These are phyloP conservation scores for Thunnus maccoyii DNA, from an alignment of 2,113 vertebrate genomes.

Conservation along the genomic window DNA sequence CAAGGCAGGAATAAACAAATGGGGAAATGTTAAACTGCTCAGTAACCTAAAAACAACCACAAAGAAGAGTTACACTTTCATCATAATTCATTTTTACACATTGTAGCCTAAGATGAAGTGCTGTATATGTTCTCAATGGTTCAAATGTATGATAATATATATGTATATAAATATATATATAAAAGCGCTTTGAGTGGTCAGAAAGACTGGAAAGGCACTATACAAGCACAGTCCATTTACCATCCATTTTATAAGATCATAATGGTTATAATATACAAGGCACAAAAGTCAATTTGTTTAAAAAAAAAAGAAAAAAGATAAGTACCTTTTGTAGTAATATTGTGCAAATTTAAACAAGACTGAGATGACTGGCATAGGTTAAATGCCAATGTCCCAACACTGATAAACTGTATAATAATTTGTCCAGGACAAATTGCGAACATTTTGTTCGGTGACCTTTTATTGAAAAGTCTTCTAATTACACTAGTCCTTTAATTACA, in stretches of 20 bases:
- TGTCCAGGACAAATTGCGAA: conserved; percentile 60
- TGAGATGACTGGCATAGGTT: conserved; percentile 6
- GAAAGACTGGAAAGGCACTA: no score
- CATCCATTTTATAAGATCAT: not conserved
- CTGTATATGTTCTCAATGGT: no score
- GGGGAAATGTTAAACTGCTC: no score
- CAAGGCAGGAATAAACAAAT: no score
- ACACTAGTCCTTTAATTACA: conserved; percentile 11
- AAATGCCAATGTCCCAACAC: conserved; percentile 14
- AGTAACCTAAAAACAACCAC: no score
- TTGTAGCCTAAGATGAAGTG: no score
- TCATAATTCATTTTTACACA: no score
- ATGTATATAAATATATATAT: no score
- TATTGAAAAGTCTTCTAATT: conserved; percentile 57
- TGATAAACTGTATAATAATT: conserved; percentile 49
- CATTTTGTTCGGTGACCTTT: conserved; percentile 57
- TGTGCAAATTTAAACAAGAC: not conserved
- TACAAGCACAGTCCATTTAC: no score
- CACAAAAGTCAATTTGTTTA: not conserved
- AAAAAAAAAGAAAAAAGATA: not conserved
- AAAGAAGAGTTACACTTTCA: no score
- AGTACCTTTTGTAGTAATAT: not conserved
- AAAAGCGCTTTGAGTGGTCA: no score
- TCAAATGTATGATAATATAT: no score
- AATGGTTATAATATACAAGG: conserved; percentile 11